Conservation (phyloP, 2,113 vertebrate genomes). For the Nematolebias whitei region DNA sequence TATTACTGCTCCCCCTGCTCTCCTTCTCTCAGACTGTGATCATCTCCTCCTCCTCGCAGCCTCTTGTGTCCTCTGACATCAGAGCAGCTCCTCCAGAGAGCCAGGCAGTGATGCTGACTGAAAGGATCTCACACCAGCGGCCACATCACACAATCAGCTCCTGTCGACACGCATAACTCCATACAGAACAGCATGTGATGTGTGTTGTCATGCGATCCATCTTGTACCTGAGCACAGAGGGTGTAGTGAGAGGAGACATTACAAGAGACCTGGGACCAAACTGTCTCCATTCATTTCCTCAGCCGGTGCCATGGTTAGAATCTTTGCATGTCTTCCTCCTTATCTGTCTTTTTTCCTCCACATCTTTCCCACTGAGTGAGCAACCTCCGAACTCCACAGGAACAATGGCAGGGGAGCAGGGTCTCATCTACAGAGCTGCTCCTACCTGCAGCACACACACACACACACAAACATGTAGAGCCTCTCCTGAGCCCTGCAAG, state of each 20-base stretch:
- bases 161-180: constrained; percentile 4
- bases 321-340: constrained; percentile 24
- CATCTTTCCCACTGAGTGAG: constrained; percentile 8
- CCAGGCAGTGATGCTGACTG: constrained; percentile 33
- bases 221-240: constrained; percentile 19
- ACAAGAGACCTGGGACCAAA: constrained; percentile 33
- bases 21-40: constrained; percentile 4
- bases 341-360: constrained; percentile 5
- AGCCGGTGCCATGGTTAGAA: constrained; percentile 10
- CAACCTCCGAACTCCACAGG: constrained; percentile 38
- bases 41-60: constrained; percentile 6
- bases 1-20: constrained; percentile 28
- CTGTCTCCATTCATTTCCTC: constrained; percentile 35
- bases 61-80: constrained; percentile 33
- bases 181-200: constrained; percentile 20
- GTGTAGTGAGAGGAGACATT: constrained; percentile 5
- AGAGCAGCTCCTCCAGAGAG: constrained; percentile 42
- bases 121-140: constrained; percentile 43
- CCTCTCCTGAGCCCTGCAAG: constrained; percentile 20
- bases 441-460: constrained; percentile 36
- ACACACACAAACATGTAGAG: constrained; percentile 1
- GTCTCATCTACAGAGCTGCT: constrained; percentile 56
- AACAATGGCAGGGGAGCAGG: constrained; percentile 41
- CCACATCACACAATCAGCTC: constrained; percentile 24
- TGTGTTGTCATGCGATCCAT: constrained; percentile 46